Percentiles rank a stretch among this genome's conserved stretches.
phyloP scores from a whole-genome alignment of 2,113 vertebrate species.

The Lagopus leucura region DNA sequence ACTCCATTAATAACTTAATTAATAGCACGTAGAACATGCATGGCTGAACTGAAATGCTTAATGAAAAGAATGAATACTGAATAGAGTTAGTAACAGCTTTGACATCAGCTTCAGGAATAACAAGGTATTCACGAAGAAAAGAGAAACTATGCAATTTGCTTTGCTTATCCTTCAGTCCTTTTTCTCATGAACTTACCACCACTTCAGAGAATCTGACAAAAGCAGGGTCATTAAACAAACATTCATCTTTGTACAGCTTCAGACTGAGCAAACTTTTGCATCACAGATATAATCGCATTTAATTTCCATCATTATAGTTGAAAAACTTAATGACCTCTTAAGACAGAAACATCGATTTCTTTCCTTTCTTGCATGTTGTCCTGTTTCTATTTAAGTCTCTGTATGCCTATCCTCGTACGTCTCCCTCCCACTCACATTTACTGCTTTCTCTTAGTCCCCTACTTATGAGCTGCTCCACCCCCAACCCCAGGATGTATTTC shows the following conservation, averaged over 20 bases:
- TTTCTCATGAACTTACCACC: neutral
- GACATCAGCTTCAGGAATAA: conserved; percentile 7
- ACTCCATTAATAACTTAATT: neutral
- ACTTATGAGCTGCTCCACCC: neutral
- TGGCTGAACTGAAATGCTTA: neutral
- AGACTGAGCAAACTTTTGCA: neutral
- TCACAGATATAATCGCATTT: neutral
- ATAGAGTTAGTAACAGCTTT: neutral
- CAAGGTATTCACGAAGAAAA: conserved; percentile 1
- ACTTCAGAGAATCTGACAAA: neutral
- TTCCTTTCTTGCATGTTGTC: neutral
- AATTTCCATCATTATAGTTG: neutral
- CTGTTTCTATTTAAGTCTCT: neutral
- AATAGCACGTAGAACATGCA: neutral
- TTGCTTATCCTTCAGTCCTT: neutral
- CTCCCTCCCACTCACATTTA: neutral
- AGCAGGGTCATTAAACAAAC: neutral
- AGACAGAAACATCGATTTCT: neutral
- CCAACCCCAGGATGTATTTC: neutral
- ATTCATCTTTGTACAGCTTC: neutral
- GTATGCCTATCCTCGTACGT: neutral
- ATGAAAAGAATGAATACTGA: neutral
- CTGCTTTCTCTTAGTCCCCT: neutral
- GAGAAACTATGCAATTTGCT: neutral
- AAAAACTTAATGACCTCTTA: neutral